Evolutionary conservation across 2,113 vertebrate species (phyloP).

Genomic region (Drymodes brunneopygia): DNA sequence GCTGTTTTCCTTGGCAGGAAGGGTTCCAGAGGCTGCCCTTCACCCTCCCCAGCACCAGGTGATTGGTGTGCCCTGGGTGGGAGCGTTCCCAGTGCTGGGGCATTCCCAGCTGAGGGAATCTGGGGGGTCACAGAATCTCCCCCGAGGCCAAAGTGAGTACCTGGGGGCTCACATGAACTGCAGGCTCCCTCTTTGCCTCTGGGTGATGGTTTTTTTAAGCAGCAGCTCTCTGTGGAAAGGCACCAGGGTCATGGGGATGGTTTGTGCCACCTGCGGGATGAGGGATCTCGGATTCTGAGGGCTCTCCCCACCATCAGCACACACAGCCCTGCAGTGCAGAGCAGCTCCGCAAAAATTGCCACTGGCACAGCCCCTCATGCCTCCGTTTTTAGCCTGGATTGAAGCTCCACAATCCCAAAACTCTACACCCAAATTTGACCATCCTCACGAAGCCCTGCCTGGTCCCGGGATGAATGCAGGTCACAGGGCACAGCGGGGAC

Average conservation of each 20-base stretch:
- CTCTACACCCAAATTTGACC: neutral
- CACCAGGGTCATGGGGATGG: neutral
- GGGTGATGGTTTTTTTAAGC: neutral
- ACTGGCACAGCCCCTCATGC: no score
- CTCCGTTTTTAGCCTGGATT: no score
- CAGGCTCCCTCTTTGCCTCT: neutral
- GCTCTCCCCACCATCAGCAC: neutral
- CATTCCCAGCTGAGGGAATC: neutral
- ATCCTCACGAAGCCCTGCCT: rapidly evolving
- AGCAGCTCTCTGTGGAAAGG: neutral
- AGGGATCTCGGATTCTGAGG: neutral
- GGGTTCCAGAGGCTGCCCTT: neutral
- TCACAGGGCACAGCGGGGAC: neutral
- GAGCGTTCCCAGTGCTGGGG: rapidly evolving
- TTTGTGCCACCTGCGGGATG: neutral
- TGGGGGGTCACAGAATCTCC: neutral
- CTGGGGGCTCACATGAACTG: neutral
- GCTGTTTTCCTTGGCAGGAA: constrained; percentile 35
- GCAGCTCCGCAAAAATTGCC: neutral
- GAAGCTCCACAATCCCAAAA: neutral
- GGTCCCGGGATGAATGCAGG: neutral
- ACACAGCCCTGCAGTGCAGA: rapidly evolving
- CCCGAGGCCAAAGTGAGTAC: neutral
- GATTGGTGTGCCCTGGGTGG: rapidly evolving
- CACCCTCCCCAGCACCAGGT: neutral